phyloP scores from a whole-genome alignment of 35 echinoderm and acorn worm genomes.

The Acanthaster planci region DNA sequence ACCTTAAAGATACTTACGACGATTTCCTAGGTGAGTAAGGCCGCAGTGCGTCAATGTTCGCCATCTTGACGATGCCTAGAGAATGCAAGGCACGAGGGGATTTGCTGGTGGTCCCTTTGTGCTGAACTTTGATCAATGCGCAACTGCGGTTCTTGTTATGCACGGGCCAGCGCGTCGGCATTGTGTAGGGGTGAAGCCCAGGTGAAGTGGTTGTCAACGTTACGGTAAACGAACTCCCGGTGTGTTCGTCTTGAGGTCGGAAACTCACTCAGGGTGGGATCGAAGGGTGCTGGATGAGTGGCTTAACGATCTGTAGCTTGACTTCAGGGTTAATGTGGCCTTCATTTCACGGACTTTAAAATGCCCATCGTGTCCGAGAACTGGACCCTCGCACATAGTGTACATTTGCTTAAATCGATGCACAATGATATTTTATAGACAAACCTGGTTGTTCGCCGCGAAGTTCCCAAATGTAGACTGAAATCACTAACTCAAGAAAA shows the following conservation, averaged over 20 bases:
- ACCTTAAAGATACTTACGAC: constrained; percentile 24
- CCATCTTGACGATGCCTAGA: not conserved
- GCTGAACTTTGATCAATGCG: not conserved
- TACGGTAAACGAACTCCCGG: not conserved
- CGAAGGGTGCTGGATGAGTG: no score
- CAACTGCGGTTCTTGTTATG: not conserved
- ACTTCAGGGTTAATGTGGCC: no score
- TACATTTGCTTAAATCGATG: no score
- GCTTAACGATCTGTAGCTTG: no score
- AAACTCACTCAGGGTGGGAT: no score
- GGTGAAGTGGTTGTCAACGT: not conserved
- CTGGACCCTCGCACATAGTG: no score
- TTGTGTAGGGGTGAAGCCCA: not conserved
- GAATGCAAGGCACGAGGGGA: not conserved
- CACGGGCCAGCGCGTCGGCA: not conserved
- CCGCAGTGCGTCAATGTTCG: constrained; percentile 15
- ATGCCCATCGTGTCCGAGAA: no score
- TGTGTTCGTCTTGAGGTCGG: not conserved
- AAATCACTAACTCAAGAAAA: no score
- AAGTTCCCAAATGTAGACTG: no score
- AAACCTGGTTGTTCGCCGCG: no score
- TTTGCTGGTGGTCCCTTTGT: not conserved
- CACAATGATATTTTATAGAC: no score
- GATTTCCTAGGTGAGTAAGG: constrained; percentile 37
- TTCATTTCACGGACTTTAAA: no score